Evolutionary conservation across 2,113 vertebrate species (phyloP).

Genomic region (Callorhinus ursinus): DNA sequence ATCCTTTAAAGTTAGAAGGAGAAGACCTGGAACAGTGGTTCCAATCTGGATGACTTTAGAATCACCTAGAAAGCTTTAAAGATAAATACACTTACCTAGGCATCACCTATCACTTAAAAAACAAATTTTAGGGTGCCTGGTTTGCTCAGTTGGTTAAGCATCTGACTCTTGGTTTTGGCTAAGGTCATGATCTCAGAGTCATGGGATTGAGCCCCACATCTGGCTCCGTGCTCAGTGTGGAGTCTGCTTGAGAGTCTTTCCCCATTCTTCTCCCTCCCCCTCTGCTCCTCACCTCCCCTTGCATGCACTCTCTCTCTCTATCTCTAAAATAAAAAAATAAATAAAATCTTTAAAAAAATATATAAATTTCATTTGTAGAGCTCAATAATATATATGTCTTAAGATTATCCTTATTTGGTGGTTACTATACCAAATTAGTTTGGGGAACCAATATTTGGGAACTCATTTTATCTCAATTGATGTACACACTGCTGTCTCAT

Average conservation of each 20-base stretch:
- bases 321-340: no score
- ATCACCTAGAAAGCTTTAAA: not conserved
- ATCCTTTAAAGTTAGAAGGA: not conserved
- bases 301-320: no score
- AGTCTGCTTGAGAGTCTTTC: no score
- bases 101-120: not conserved
- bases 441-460: not conserved
- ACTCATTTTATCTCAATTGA: not conserved
- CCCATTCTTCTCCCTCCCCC: no score
- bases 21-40: not conserved
- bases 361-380: not conserved
- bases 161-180: no score
- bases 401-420: not conserved
- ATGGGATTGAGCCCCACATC: no score
- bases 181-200: no score
- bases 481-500: not conserved
- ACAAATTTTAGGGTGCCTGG: no score
- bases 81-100: not conserved
- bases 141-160: no score
- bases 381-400: not conserved
- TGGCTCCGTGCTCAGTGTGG: no score
- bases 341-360: not conserved
- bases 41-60: not conserved
- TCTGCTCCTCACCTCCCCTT: no score
- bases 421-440: not conserved